Evolutionary conservation across 2,797 vertebrate genomes (phyloP), one percentile per base, ranked within the genome.

Genomic region (Tiaroga cobitis): DNA sequence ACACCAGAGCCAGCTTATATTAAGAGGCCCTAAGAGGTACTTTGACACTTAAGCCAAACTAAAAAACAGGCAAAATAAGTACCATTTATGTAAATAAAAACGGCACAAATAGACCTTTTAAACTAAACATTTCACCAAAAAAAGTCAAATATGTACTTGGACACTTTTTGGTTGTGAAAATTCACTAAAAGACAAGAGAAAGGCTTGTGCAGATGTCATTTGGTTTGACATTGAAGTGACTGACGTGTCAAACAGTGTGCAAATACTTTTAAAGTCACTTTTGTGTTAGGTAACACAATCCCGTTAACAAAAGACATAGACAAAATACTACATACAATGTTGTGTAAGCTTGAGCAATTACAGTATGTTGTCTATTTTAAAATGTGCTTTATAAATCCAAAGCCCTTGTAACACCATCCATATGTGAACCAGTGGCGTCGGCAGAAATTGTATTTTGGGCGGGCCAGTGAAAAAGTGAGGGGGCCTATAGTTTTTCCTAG

Each of bases 1-100:
- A 68, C 61, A 77, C 46, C 49, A 65, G 19, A 34, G 19, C n/a
- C 24, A 26, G 79, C 70, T 81, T 81, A 46, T 46, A 73, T 37
- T 15, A 39, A 49, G 19, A 1, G 1, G 19, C 2, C 63, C 15
- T 29, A 54, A 67, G 18, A 67, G 7, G 59, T n/a, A 32, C 34
- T 77, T 77, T 4, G 37, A 59, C 41, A 46, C 26, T 80, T 32
- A 21, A 15, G 26, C 5, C 26, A 41, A n/a, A 29, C 6, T 8
- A n/a, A 15, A 39, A 78, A 80, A n/a, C 19, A 6, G 8, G 3
- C 34, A 41, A 78, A 41, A 56, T 61, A 61, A 63, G 54, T 29
- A 39, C 4, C 37, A 78, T 63, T 63, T 41, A 63, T 43, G 56
- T 29, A 43, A 63, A 78, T 3, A 43, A 43, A 43, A 24, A 19